These are phyloP conservation scores for Percopsis omiscomaycus DNA, from an alignment of 2,797 vertebrate species.

Conservation along the genomic window DNA sequence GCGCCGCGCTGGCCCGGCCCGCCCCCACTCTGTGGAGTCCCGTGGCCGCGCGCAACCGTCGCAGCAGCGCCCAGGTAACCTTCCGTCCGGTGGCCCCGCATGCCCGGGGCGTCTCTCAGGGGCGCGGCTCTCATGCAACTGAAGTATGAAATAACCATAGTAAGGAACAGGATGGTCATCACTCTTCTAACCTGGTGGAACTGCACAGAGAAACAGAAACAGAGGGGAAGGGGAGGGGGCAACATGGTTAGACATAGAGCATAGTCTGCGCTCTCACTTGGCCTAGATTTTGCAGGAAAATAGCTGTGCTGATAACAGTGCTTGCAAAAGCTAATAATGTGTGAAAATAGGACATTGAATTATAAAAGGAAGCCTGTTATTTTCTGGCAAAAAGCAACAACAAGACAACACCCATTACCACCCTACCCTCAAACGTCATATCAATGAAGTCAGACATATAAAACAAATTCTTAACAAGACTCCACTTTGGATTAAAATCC, in stretches of 20 bases:
- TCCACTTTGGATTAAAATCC: too few relatives aligned
- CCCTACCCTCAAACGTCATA: too few relatives aligned
- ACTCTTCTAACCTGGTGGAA: slow-evolving; percentile 99
- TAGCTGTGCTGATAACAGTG: slow-evolving; percentile 37
- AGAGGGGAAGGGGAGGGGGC: slow-evolving; percentile 25
- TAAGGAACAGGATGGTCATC: slow-evolving; percentile 99
- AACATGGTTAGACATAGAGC: slow-evolving; percentile 46
- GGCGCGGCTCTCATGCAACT: slow-evolving; percentile 99
- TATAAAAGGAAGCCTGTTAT: slow-evolving; percentile 33
- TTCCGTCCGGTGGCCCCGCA: slow-evolving; percentile 94
- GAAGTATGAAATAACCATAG: slow-evolving; percentile 99
- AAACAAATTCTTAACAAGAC: too few relatives aligned
- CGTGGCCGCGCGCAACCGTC: slow-evolving; percentile 84
- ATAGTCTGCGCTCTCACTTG: slow-evolving; percentile 63
- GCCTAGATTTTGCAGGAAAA: slow-evolving; percentile 58
- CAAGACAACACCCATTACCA: too few relatives aligned
- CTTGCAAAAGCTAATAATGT: slow-evolving; percentile 54
- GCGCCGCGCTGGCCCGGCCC: slow-evolving; percentile 81
- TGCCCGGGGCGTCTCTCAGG: slow-evolving; percentile 92
- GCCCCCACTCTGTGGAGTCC: slow-evolving; percentile 88
- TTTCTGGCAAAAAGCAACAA: neutral
- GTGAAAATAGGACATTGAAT: slow-evolving; percentile 45
- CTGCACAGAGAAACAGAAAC: slow-evolving; percentile 72
- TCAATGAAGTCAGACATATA: too few relatives aligned
- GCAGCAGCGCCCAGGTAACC: slow-evolving; percentile 90